A percentile compares a stretch with the other conserved stretches of the same genome.
Evolutionary conservation across 2,888 invertebrate species (phyloP).

Genomic region (Disparrhopalites patrizii): DNA sequence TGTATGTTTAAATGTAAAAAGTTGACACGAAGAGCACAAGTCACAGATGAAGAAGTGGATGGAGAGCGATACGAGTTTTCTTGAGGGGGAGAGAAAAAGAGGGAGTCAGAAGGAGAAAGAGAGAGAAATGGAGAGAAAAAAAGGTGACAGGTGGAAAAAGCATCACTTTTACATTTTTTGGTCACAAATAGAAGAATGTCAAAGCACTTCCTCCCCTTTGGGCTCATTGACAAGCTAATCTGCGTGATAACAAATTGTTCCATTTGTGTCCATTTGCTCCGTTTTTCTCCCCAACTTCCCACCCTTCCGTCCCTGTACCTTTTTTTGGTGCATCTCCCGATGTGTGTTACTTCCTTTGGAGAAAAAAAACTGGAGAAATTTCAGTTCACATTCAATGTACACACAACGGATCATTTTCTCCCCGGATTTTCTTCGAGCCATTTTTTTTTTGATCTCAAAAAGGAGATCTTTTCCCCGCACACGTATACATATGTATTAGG

Average conservation of each 20-base stretch:
- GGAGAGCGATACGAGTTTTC: neutral
- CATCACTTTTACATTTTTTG: slow-evolving; percentile 28
- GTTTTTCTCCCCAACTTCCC: neutral
- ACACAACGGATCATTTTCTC: no score
- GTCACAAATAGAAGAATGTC: slow-evolving; percentile 21
- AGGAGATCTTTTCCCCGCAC: no score
- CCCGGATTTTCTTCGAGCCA: no score
- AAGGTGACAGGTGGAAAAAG: slow-evolving; percentile 30
- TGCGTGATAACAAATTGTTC: slow-evolving; percentile 26
- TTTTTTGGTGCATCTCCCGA: no score
- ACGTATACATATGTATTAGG: no score
- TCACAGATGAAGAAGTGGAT: neutral
- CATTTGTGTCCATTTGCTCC: slow-evolving; percentile 29
- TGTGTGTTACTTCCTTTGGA: no score
- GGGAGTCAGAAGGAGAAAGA: neutral
- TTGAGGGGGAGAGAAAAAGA: no score
- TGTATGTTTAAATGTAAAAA: no score
- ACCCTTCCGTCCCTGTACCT: neutral
- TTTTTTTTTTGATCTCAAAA: no score
- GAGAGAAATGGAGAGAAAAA: slow-evolving; percentile 7
- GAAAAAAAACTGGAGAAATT: no score
- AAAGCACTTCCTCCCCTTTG: slow-evolving; percentile 26
- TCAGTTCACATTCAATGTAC: no score
- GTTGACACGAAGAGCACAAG: no score
- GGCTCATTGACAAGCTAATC: slow-evolving; percentile 28